Evolutionary conservation across 2,888 invertebrate species (phyloP), one percentile per base, ranked within the genome.

Genomic region (Agonopterix alstromeriana): DNA sequence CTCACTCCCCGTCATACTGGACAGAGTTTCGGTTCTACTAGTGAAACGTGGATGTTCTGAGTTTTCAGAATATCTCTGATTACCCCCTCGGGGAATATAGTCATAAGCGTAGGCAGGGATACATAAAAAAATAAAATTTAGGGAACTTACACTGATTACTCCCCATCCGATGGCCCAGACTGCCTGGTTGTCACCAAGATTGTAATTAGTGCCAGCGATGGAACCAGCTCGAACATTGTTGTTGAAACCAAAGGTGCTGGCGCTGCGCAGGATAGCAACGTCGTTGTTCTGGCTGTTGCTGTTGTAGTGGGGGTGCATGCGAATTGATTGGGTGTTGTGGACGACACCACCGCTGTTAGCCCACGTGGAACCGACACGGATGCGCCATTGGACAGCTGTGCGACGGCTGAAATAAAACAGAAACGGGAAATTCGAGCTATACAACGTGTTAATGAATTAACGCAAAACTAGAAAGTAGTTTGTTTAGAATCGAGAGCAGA

Each of bases 151-250:
- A 8, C 54, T 55, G 27, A 50, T 61, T 5, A 53, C 44, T 2
- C 78, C 77, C 77, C 78, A 77, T 52, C 77, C 77, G 36, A 67
- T 55, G 14, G 74, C 72, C 65, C 66, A 70, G 5, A 77, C 76
- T 1, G 50, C 54, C 47, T 60, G 55, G 49, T 70, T 65, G 45
- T 77, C 77, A 10, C 35, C 57, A 5, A 74, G 48, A 46, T 53
- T 53, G 50, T 70, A 76, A 48, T 61, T 70, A 14, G 59, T 1
- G 0, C 75, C 65, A 52, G 73, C 70, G 9, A 77, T 65, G n/a
- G 50, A 51, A 8, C 55, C 75, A 0, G 70, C 46, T 10, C 57
- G 58, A 2, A 64, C 58, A 27, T 54, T 56, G 17, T 43, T 49
- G 9, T 43, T 56, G 14, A 53, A 61, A 5, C n/a, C 7, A 2